Evolutionary conservation across 2,888 invertebrate genomes (phyloP), one percentile per base, ranked within the genome.

Genomic region (Cactoblastis cactorum): DNA sequence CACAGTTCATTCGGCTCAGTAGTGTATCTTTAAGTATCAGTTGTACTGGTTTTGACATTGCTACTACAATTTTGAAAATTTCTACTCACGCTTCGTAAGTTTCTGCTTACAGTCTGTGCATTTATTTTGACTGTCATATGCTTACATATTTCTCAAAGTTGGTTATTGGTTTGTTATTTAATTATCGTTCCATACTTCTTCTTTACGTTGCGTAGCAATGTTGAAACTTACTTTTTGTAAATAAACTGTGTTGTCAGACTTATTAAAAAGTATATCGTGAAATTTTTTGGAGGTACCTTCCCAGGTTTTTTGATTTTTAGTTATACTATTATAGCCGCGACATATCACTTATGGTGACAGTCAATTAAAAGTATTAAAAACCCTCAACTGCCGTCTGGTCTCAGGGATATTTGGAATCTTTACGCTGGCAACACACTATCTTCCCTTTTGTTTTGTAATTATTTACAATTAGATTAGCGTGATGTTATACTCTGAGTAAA

Each of bases 1-100:
- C 74, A 71, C 74, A 69, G 72, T 75, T 78, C 74, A 80, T 79
- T 79, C 75, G 74, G 80, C 82, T 84, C 83, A 77, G 80, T 87
- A 83, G 79, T 63, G 74, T 74, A 71, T 70, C 59, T 73, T 63
- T 80, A 74, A 77, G 72, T 73, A 71, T 70, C 56, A 67, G 65
- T 59, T 69, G 63, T 74, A 66, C 68, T 63, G 72, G 87, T 88
- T 88, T 88, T 80, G 74, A 88, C 88, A 88, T 88, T 87, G 85
- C 87, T 89, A 86, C 85, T 70, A 60, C 47, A 58, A 48, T 57
- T 59, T 63, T 1, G 34, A 55, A 54, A 63, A 61, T 58, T 60
- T 54, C 52, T 65, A 58, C 57, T 56, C 64, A 59, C 52, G 53
- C 51, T 52, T 59, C 51, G 43, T 28, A 53, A 43, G 54, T 57